Base-by-base conservation (phyloP, 2,888 invertebrate species). In the Trilocha varians region DNA sequence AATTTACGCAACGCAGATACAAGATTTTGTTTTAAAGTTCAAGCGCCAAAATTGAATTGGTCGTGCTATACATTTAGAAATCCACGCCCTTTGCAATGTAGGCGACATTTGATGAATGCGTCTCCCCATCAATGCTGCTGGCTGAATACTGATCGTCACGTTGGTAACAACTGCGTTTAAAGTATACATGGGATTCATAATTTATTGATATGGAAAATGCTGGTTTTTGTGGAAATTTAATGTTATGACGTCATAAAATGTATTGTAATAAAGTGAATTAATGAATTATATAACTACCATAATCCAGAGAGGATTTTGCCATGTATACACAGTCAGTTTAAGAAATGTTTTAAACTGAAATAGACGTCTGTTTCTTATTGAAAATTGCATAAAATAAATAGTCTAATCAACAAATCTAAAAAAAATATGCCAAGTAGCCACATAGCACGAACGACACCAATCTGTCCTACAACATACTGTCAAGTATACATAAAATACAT, bases 51-150 rank as follows among this genome's bases (percentile, higher is more conserved):
- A 35, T 2, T 32, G 13, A 32, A 35, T 38, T 13, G 38, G 38
- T 38, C 9, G 3, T 16, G 38, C 32, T 42, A 42, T 5, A 38
- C 38, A 16, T 38, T 32, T 16, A 42, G 38, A 13, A 34, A 35
- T 34, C 33, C 32, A 38, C 42, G 38, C 39, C 42, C 47, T 44
- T 42, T 44, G 36, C 42, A 44, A 34, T 47, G 44, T 41, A 42
- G 42, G 42, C 42, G 47, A 42, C 44, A 36, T 47, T 43, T 46
- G 43, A 46, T 46, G 43, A 46, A 46, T 46, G 43, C 45, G 42
- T 43, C 42, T 40, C 40, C 36, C 39, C 41, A 43, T 46, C 45
- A 46, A 39, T 40, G 38, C 36, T 40, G 36, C 39, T 15, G 32
- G 43, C 39, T 39, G 39, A 45, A 39, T 41, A 42, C 34, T 44